Evolutionary conservation across 1,140 invertebrate species (phyloP).

Genomic region (Drosophila prosaltans): DNA sequence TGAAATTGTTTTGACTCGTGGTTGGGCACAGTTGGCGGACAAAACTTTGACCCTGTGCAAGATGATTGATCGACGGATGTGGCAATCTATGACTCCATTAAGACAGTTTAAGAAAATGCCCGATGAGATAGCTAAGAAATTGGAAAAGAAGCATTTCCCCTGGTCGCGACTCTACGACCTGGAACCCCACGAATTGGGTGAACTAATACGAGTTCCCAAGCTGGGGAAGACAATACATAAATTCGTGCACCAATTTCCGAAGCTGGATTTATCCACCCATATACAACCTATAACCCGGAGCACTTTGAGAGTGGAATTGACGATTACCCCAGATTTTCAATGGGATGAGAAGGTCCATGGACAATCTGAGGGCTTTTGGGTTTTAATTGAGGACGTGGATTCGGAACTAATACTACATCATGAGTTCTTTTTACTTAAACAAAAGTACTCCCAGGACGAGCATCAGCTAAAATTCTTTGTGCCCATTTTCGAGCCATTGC

Average conservation of each 20-base stretch:
- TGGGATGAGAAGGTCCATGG: conserved; percentile 99
- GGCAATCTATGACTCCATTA: conserved; percentile 99
- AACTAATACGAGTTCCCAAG: conserved; percentile 97
- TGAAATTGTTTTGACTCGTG: conserved; percentile 95
- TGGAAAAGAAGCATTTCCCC: conserved; percentile 99
- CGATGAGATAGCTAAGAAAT: conserved; percentile 98
- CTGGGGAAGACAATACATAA: conserved; percentile 98
- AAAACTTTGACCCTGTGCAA: conserved; percentile 98
- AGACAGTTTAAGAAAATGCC: conserved; percentile 99
- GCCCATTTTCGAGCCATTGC: conserved; percentile 98
- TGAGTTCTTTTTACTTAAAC: conserved; percentile 98
- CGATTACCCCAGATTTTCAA: conserved; percentile 99
- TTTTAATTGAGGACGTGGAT: conserved; percentile 99
- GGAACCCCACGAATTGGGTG: conserved; percentile 98
- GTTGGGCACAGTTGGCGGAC: conserved; percentile 99
- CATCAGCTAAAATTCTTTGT: conserved; percentile 99
- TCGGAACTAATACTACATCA: conserved; percentile 98
- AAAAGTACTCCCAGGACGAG: conserved; percentile 97
- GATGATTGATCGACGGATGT: conserved; percentile 99
- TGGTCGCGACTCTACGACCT: conserved; percentile 98
- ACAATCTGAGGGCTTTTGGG: conserved; percentile 99
- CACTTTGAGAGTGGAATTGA: conserved; percentile 96
- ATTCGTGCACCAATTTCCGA: conserved; percentile 98
- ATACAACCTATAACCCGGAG: conserved; percentile 99
- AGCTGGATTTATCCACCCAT: conserved; percentile 96